Percentiles rank a stretch among this genome's conserved stretches.
phyloP scores from a whole-genome alignment of 2,797 vertebrate genomes.

The Threskiornis aethiopicus region DNA sequence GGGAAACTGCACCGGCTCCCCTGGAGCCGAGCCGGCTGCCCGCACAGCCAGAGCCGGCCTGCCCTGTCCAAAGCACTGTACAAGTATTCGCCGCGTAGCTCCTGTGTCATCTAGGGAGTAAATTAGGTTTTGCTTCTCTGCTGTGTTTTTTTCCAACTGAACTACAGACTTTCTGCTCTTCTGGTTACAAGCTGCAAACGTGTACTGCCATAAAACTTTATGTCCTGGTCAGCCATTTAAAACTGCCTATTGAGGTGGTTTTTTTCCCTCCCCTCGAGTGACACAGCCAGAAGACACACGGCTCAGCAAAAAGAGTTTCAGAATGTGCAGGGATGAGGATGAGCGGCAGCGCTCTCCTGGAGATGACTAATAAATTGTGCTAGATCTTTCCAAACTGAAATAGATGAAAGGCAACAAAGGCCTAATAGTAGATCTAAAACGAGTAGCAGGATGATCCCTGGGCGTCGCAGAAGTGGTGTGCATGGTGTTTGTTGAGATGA shows the following conservation, averaged over 20 bases:
- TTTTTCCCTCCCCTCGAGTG: background rate
- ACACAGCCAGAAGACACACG: background rate
- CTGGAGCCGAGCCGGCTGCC: background rate
- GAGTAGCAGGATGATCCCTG: background rate
- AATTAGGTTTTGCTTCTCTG: background rate
- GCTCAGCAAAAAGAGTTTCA: background rate
- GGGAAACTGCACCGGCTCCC: background rate
- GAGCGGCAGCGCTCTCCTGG: background rate
- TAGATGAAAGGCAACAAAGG: background rate
- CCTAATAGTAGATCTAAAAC: background rate
- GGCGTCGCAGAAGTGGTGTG: no score
- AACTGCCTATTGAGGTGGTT: background rate
- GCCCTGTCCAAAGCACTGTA: rapidly evolving
- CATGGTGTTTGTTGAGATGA: background rate
- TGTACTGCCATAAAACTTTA: background rate
- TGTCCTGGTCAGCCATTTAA: background rate
- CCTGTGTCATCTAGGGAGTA: background rate
- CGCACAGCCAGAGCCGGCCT: background rate
- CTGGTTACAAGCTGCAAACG: background rate
- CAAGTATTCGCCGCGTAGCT: background rate
- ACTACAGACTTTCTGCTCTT: background rate
- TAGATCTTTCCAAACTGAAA: background rate
- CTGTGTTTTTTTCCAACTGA: background rate
- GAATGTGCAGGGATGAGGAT: background rate
- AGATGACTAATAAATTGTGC: background rate